These are phyloP conservation scores for Aplysina aerophoba DNA, from an alignment of 37 sponge, comb jelly and placozoan genomes.

Conservation along the genomic window DNA sequence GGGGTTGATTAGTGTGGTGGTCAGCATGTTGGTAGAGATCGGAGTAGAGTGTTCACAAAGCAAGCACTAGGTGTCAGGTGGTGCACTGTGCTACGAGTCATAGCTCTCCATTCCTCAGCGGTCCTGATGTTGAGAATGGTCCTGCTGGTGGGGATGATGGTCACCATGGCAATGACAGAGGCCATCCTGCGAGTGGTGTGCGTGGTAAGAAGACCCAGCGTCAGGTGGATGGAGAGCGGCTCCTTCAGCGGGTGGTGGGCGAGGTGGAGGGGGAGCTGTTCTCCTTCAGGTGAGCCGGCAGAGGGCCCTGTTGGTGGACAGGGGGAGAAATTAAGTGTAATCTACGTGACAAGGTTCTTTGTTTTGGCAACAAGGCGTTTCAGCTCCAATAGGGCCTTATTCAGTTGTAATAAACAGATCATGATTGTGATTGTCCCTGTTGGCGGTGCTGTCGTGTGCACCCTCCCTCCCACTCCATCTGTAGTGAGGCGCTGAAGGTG, in stretches of 20 bases:
- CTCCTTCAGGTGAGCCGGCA: slow-evolving; percentile 63
- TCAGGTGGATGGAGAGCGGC: slow-evolving; percentile 68
- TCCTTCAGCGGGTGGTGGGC: slow-evolving; percentile 48
- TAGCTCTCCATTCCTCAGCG: slow-evolving; percentile 48
- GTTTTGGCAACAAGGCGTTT: no score
- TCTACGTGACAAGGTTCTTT: no score
- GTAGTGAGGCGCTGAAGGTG: slow-evolving; percentile 64
- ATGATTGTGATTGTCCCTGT: no score
- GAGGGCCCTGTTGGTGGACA: no score
- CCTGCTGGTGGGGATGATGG: slow-evolving; percentile 38
- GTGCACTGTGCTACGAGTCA: neutral
- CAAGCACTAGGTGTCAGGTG: no score
- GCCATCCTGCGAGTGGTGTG: neutral
- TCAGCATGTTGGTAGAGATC: no score
- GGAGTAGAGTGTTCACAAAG: no score
- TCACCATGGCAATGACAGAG: slow-evolving; percentile 27
- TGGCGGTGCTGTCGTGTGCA: no score
- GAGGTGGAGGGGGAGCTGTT: slow-evolving; percentile 58
- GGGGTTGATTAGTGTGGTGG: no score
- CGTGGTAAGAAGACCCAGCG: slow-evolving; percentile 66
- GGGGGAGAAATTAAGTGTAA: no score
- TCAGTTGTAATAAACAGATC: no score
- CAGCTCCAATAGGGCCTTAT: no score
- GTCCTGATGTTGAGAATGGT: slow-evolving; percentile 48
- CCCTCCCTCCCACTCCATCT: neutral